Percentiles rank a stretch among this genome's conserved stretches.
Conservation (phyloP, 2,113 vertebrate genomes). For the Microcebus ravelobensis region DNA sequence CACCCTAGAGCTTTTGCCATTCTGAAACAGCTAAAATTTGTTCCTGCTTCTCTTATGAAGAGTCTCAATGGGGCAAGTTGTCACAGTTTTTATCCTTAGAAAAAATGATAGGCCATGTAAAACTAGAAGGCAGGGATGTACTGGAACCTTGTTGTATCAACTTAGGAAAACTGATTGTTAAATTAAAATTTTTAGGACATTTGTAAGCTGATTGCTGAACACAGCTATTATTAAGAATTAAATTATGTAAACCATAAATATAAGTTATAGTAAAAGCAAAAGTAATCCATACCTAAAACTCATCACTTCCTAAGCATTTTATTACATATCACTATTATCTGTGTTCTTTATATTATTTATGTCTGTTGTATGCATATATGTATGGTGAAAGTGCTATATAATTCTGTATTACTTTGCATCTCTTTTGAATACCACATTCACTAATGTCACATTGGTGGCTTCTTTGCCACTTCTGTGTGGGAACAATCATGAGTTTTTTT, state of each 20-base stretch:
- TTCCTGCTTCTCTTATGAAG: background rate
- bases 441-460: background rate
- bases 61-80: background rate
- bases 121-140: fast-evolving
- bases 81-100: background rate
- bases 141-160: background rate
- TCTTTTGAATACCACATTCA: background rate
- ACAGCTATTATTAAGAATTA: background rate
- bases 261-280: background rate
- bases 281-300: background rate
- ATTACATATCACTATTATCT: background rate
- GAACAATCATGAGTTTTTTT: background rate
- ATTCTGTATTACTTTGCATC: background rate
- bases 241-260: background rate
- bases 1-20: background rate
- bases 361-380: background rate
- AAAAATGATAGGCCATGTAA: background rate
- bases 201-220: background rate
- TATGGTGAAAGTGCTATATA: background rate
- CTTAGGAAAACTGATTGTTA: background rate
- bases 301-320: background rate
- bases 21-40: background rate
- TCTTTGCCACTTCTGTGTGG: background rate
- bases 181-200: background rate
- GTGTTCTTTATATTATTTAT: background rate